phyloP scores from a whole-genome alignment of 2,113 vertebrate genomes.

The Mustelus asterias region DNA sequence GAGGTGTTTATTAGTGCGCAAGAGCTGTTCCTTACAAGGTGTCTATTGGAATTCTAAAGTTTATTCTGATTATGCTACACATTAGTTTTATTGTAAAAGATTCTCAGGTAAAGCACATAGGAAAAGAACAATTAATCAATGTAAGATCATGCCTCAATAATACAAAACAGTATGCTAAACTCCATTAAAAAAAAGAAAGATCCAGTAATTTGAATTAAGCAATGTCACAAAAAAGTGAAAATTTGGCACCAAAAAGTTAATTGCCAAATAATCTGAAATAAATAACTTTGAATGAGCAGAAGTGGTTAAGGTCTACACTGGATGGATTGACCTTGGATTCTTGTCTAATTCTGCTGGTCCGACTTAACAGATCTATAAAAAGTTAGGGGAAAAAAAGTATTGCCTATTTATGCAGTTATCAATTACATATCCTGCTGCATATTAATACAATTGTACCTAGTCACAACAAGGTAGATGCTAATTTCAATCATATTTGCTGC shows the following conservation, averaged over 20 bases:
- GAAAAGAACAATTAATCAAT: neutral
- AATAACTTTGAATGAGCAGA: neutral
- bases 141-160: neutral
- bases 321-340: neutral
- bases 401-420: neutral
- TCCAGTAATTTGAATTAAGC: neutral
- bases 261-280: neutral
- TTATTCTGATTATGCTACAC: neutral
- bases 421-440: neutral
- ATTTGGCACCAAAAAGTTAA: neutral
- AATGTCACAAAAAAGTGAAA: neutral
- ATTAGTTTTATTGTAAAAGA: neutral
- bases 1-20: constrained; percentile 14
- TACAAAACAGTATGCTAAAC: neutral
- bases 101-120: neutral
- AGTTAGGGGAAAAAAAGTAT: neutral
- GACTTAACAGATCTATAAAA: neutral
- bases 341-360: neutral
- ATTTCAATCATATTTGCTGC: neutral
- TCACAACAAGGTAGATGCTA: neutral
- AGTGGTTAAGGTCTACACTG: neutral
- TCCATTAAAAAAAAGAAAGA: neutral
- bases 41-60: neutral
- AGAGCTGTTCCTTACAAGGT: neutral
- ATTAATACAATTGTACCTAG: neutral